These are phyloP conservation scores for Coregonus sp. DNA, from an alignment of 2,797 vertebrate genomes.

Conservation along the genomic window DNA sequence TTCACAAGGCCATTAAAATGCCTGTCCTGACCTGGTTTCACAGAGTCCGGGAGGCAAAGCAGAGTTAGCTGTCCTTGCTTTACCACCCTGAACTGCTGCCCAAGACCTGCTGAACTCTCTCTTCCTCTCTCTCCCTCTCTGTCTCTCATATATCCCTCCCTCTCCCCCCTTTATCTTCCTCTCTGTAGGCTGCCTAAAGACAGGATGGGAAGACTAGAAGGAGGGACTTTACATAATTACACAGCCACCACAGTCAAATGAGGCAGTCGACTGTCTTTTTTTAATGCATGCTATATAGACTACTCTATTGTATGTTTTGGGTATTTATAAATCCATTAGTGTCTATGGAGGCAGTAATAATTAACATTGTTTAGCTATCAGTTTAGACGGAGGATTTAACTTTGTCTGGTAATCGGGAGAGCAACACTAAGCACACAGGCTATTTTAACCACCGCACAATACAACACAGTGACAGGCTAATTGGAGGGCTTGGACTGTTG, in stretches of 20 bases:
- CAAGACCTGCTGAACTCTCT: slow-evolving; percentile 6
- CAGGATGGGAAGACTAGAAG: not conserved
- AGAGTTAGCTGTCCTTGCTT: slow-evolving; percentile 13
- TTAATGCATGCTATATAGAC: not conserved
- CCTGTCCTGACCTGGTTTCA: slow-evolving; percentile 62
- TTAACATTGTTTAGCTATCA: slow-evolving; percentile 2
- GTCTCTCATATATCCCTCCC: too few species aligned
- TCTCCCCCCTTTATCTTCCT: not conserved
- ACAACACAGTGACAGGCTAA: not conserved
- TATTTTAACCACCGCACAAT: not conserved
- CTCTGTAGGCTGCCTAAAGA: not conserved
- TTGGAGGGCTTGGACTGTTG: slow-evolving; percentile 8
- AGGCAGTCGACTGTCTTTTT: not conserved
- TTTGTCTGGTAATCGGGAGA: not conserved
- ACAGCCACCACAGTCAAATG: not conserved
- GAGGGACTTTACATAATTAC: not conserved
- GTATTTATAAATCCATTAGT: slow-evolving; percentile 1
- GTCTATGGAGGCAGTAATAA: not conserved
- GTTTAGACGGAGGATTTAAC: not conserved
- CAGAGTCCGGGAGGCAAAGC: slow-evolving; percentile 9
- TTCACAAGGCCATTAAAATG: slow-evolving; percentile 80
- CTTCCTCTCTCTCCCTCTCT: not conserved
- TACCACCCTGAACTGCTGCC: slow-evolving; percentile 6
- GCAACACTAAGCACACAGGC: not conserved
- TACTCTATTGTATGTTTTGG: not conserved